Conservation (phyloP, 2,888 invertebrate species). For the Drosophila barbarae region DNA sequence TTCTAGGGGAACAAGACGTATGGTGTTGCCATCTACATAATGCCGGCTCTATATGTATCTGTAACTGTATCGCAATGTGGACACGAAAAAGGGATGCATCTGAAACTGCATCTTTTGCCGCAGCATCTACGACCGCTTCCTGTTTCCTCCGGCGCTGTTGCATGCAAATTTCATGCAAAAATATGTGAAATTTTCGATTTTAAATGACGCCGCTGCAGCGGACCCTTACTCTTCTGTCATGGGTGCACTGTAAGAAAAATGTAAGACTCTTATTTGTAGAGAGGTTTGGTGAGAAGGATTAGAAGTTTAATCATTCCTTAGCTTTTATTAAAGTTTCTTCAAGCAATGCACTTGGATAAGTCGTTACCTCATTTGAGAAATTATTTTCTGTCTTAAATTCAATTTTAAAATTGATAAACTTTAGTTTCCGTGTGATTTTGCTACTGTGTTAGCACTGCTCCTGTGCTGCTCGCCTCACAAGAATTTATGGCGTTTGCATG, state of each 20-base stretch:
- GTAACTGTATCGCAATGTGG: constrained; percentile 29
- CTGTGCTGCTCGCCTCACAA: constrained; percentile 38
- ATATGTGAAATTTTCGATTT: constrained; percentile 74
- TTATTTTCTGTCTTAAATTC: background rate
- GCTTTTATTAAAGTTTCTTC: too few relatives aligned
- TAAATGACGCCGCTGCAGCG: constrained; percentile 47
- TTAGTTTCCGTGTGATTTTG: constrained; percentile 15
- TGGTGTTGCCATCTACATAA: constrained; percentile 34
- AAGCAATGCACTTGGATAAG: too few relatives aligned
- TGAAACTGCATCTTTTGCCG: constrained; percentile 37
- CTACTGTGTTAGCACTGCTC: constrained; percentile 34
- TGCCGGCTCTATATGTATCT: constrained; percentile 23
- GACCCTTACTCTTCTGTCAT: constrained; percentile 1
- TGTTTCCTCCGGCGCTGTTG: constrained; percentile 24
- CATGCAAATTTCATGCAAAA: constrained; percentile 71
- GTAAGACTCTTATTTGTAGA: background rate
- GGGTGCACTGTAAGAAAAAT: constrained; percentile 6
- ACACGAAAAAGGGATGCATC: constrained; percentile 40
- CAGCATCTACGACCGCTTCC: constrained; percentile 28
- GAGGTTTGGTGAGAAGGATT: background rate
- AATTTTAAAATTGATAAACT: background rate
- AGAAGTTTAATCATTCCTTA: too few relatives aligned
- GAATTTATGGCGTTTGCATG: constrained; percentile 72
- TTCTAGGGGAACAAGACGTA: constrained; percentile 21
- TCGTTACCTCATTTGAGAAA: too few relatives aligned